A percentile compares a stretch with the other conserved stretches of the same genome.
Conservation (phyloP, 2,888 invertebrate genomes). For the Cenopis cana region DNA sequence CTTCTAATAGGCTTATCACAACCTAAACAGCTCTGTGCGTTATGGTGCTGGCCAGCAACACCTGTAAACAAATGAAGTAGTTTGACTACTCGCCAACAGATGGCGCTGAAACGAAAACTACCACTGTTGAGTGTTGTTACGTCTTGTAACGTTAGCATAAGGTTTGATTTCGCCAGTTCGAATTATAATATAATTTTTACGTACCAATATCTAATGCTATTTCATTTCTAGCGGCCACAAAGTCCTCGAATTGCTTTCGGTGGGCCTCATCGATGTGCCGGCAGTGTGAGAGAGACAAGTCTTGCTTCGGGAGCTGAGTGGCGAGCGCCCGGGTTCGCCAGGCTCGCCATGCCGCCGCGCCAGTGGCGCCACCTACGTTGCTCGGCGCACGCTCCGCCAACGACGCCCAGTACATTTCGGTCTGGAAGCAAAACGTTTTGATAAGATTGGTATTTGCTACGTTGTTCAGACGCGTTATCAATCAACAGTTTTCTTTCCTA, state of each 20-base stretch:
- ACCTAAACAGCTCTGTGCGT: constrained; percentile 89
- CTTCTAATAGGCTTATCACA: constrained; percentile 92
- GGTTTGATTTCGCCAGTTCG: not conserved
- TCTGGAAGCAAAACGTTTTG: constrained; percentile 82
- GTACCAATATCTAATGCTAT: constrained; percentile 96
- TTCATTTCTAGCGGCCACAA: constrained; percentile 97
- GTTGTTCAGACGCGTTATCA: constrained; percentile 6
- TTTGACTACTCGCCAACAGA: constrained; percentile 57
- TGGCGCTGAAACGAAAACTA: constrained; percentile 51
- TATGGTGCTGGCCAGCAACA: constrained; percentile 86
- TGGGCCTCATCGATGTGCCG: constrained; percentile 92
- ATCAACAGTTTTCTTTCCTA: constrained; percentile 25
- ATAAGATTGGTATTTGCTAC: constrained; percentile 14
- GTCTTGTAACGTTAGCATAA: not conserved
- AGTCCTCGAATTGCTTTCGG: constrained; percentile 95
- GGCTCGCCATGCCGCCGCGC: constrained; percentile 74
- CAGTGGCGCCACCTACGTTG: constrained; percentile 70
- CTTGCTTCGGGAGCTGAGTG: constrained; percentile 96
- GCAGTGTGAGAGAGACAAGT: constrained; percentile 95
- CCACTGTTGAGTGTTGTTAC: not conserved
- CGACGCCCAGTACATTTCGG: constrained; percentile 96
- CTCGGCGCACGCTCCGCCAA: constrained; percentile 89
- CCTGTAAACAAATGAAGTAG: constrained; percentile 67
- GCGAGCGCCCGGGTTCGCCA: constrained; percentile 87
- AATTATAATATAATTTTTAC: not conserved